Evolutionary conservation across 1,140 invertebrate species (phyloP), one percentile per base, ranked within the genome.

Genomic region (Drosophila fuyamai): DNA sequence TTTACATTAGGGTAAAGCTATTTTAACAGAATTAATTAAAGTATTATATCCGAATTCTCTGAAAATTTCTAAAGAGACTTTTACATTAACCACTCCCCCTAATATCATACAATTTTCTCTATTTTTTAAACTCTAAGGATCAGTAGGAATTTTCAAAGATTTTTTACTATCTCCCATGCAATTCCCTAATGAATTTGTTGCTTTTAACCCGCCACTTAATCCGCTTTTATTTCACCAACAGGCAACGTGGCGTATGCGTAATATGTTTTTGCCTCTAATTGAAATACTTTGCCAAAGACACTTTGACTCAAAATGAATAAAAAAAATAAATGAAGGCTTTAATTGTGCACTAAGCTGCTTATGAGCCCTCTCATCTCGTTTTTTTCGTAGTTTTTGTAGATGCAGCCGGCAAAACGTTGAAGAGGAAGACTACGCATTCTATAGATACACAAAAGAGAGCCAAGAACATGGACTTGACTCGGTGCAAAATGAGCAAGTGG

Each of bases 391-490:
- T 61, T 60, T 38, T 40, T n/a, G 23, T 29, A 55, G 54, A 67
- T 67, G 54, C 48, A 58, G 41, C 53, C 48, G 54, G 32, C 58
- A 40, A 51, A 35, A 35, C 6, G 53, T 16, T 16, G 32, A 36
- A 41, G 55, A 41, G 38, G 47, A 67, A 58, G 54, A 23, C 67
- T 66, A 75, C 50, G 70, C 68, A 79, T 76, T 68, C 67, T 65
- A 62, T 53, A 48, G 76, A 83, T 79, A 76, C 70, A 83, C 70
- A 83, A 60, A 61, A 73, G 29, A 71, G 68, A 68, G 56, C 62
- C 51, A 73, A 80, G 73, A 73, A 77, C 57, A 58, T 65, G 66
- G 56, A 71, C 78, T 85, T 86, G 82, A 77, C 75, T 82, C 75
- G 47, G 32, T 75, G 63, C 38, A 54, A 54, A 46, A 68, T 65